Evolutionary conservation across 2,888 invertebrate genomes (phyloP).

Genomic region (Aplocera efformata): DNA sequence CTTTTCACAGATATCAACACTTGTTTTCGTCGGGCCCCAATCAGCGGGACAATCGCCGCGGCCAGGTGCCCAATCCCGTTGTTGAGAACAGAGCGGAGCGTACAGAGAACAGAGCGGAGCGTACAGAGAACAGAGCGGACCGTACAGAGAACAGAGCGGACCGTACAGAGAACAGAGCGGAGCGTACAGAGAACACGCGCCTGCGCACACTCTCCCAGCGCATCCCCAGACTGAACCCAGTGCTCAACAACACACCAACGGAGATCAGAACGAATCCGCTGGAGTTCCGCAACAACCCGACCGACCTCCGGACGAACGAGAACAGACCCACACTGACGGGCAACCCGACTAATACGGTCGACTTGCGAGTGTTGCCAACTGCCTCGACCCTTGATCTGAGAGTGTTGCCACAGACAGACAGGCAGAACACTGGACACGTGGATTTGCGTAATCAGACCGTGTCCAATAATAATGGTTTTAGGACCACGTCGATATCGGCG

Average conservation of each 20-base stretch:
- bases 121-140: constrained; percentile 43
- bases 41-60: constrained; percentile 39
- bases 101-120: constrained; percentile 42
- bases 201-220: constrained; percentile 55
- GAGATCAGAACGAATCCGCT: constrained; percentile 1
- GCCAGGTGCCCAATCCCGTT: constrained; percentile 42
- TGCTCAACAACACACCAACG: constrained; percentile 28
- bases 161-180: no score
- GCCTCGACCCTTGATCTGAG: background rate
- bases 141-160: constrained; percentile 44
- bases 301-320: background rate
- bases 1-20: constrained; percentile 61
- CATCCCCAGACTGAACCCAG: constrained; percentile 55
- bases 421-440: no score
- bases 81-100: constrained; percentile 47
- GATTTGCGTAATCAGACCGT: background rate
- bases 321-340: no score
- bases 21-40: constrained; percentile 55
- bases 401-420: no score
- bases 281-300: constrained; percentile 1
- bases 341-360: background rate
- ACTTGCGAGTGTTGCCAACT: constrained; percentile 18
- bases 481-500: constrained; percentile 16
- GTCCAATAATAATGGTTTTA: constrained; percentile 4
- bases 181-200: constrained; percentile 56